Evolutionary conservation across 2,113 vertebrate species (phyloP).

Genomic region (Scophthalmus maximus): DNA sequence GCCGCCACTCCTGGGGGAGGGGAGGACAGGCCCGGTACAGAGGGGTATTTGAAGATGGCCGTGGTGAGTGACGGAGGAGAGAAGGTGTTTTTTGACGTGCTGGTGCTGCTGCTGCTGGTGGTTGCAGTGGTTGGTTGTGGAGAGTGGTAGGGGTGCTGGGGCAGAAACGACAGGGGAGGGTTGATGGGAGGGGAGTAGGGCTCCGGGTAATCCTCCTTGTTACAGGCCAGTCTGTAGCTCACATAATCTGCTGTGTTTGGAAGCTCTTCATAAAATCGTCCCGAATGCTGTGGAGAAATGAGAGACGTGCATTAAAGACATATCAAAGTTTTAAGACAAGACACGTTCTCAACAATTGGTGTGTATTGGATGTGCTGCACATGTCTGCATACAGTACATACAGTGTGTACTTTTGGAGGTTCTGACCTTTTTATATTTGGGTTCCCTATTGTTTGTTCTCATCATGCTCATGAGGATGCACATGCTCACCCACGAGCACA

Average conservation of each 20-base stretch:
- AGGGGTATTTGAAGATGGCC: slow-evolving; percentile 85
- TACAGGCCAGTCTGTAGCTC: slow-evolving; percentile 85
- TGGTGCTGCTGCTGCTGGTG: slow-evolving; percentile 65
- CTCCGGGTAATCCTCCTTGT: slow-evolving; percentile 85
- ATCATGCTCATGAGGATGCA: not conserved
- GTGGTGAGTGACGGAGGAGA: slow-evolving; percentile 79
- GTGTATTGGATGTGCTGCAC: not conserved
- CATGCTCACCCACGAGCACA: too few relatives aligned
- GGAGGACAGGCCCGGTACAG: slow-evolving; percentile 81
- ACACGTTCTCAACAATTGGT: not conserved
- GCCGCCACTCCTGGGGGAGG: slow-evolving; percentile 75
- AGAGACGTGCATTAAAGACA: not conserved
- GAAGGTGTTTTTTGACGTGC: slow-evolving; percentile 73
- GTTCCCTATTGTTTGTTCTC: too few relatives aligned
- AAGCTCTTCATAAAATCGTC: slow-evolving; percentile 83
- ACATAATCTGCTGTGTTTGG: slow-evolving; percentile 87
- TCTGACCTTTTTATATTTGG: too few relatives aligned
- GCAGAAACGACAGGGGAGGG: slow-evolving; percentile 82
- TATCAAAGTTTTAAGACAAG: not conserved
- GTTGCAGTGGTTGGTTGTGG: slow-evolving; percentile 44
- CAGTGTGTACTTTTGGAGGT: too few relatives aligned
- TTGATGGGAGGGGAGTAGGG: slow-evolving; percentile 83
- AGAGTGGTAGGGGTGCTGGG: slow-evolving; percentile 83
- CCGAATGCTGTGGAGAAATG: slow-evolving; percentile 81
- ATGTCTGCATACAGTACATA: too few relatives aligned